phyloP scores from a whole-genome alignment of 1,140 invertebrate genomes.

The Rhyzopertha dominica region DNA sequence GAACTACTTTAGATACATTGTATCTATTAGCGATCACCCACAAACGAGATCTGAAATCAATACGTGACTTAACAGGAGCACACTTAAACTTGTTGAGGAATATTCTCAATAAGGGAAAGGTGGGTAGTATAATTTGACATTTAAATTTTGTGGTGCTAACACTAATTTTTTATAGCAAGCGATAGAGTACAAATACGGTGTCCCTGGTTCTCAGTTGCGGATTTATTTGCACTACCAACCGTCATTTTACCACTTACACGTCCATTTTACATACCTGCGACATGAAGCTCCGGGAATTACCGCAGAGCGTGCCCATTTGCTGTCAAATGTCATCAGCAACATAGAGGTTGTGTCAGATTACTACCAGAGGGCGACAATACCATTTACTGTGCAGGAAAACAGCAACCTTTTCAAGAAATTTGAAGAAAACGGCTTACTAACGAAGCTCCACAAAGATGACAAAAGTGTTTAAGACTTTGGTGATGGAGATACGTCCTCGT shows the following conservation, averaged over 20 bases:
- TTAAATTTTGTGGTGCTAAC: background rate
- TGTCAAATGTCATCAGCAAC: constrained; percentile 88
- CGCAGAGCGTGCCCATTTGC: constrained; percentile 78
- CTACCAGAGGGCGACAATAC: constrained; percentile 75
- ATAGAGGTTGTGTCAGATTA: constrained; percentile 77
- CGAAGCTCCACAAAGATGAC: constrained; percentile 16
- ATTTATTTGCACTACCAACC: constrained; percentile 95
- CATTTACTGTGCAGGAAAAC: constrained; percentile 63
- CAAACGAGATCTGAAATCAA: constrained; percentile 67
- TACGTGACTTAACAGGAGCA: constrained; percentile 71
- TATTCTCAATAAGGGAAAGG: constrained; percentile 65
- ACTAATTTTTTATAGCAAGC: constrained; percentile 53
- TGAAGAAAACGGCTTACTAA: constrained; percentile 44
- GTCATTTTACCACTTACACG: constrained; percentile 93
- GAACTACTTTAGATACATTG: constrained; percentile 65
- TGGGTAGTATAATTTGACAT: constrained; percentile 43
- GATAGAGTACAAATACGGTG: constrained; percentile 74
- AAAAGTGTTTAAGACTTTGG: constrained; percentile 41
- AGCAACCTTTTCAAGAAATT: constrained; percentile 53
- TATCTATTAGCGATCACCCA: constrained; percentile 80
- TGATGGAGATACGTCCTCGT: constrained; percentile 52
- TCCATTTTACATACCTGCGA: constrained; percentile 85
- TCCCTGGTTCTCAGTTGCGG: constrained; percentile 67
- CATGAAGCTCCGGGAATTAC: constrained; percentile 73
- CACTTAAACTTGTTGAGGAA: constrained; percentile 83